A percentile compares a stretch with the other conserved stretches of the same genome.
phyloP scores from a whole-genome alignment of 2,113 vertebrate genomes.

The Corydoras sp. region DNA sequence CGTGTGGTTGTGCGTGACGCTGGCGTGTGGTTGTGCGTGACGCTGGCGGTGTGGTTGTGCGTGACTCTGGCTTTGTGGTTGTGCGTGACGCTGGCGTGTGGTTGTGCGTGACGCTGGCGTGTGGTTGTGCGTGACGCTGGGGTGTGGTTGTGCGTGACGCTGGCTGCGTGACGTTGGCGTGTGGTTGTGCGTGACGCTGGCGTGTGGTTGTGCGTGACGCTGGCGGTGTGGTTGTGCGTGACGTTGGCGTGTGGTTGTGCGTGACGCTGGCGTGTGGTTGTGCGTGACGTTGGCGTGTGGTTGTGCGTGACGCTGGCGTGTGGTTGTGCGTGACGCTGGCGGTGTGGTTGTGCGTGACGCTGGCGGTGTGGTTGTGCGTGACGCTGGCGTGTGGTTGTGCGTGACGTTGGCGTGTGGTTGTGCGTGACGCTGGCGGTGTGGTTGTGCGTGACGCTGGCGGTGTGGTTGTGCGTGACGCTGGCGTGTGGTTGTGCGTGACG shows the following conservation, averaged over 20 bases:
- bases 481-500: background rate
- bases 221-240: background rate
- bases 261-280: too few relatives aligned
- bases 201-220: background rate
- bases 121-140: background rate
- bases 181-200: background rate
- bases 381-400: background rate
- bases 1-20: background rate
- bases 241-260: background rate
- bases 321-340: too few relatives aligned
- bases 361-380: background rate
- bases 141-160: too few relatives aligned
- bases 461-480: too few relatives aligned
- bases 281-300: too few relatives aligned
- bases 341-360: background rate
- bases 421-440: too few relatives aligned
- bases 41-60: background rate
- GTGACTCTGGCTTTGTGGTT: too few relatives aligned
- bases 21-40: too few relatives aligned
- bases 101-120: too few relatives aligned
- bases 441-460: too few relatives aligned
- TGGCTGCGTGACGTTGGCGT: too few relatives aligned
- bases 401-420: too few relatives aligned
- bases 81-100: background rate
- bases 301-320: background rate